Percentiles rank a stretch among this genome's conserved stretches.
phyloP scores from a whole-genome alignment of 2,113 vertebrate species.

The Hirundichthys speculiger region DNA sequence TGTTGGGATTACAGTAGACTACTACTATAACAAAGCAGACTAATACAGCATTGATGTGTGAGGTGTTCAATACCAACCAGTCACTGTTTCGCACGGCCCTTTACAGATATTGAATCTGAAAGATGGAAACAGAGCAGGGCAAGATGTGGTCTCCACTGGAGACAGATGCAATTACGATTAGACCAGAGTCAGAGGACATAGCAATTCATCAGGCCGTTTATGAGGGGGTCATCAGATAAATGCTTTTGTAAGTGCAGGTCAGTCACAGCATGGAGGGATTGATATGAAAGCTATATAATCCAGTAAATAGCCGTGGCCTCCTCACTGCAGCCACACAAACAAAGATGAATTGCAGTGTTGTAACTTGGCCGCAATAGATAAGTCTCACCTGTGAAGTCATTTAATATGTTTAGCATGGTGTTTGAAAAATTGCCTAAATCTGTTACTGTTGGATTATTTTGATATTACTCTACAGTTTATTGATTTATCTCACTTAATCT shows the following conservation, averaged over 20 bases:
- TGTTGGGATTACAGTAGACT: too few species aligned
- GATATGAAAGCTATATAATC: constrained; percentile 65
- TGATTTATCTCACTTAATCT: constrained; percentile 57
- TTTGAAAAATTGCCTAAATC: constrained; percentile 30
- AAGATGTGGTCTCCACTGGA: constrained; percentile 44
- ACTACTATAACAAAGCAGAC: too few species aligned
- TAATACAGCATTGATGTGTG: background rate
- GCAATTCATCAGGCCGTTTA: constrained; percentile 69
- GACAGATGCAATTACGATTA: constrained; percentile 66
- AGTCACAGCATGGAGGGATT: constrained; percentile 58
- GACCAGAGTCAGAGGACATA: constrained; percentile 55
- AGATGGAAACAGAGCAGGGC: constrained; percentile 28
- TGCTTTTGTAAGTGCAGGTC: constrained; percentile 64
- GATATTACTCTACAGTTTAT: constrained; percentile 39
- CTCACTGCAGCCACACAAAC: constrained; percentile 40
- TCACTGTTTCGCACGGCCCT: constrained; percentile 2
- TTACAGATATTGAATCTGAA: constrained; percentile 23
- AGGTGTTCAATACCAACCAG: background rate
- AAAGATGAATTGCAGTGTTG: constrained; percentile 41
- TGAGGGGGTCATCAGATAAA: constrained; percentile 70
- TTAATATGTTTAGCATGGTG: constrained; percentile 24
- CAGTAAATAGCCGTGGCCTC: constrained; percentile 59
- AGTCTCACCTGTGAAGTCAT: background rate
- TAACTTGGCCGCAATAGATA: constrained; percentile 21
- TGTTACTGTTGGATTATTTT: constrained; percentile 37